These are phyloP conservation scores for Ginglymostoma cirratum DNA, from an alignment of 2,113 vertebrate species.

Conservation along the genomic window DNA sequence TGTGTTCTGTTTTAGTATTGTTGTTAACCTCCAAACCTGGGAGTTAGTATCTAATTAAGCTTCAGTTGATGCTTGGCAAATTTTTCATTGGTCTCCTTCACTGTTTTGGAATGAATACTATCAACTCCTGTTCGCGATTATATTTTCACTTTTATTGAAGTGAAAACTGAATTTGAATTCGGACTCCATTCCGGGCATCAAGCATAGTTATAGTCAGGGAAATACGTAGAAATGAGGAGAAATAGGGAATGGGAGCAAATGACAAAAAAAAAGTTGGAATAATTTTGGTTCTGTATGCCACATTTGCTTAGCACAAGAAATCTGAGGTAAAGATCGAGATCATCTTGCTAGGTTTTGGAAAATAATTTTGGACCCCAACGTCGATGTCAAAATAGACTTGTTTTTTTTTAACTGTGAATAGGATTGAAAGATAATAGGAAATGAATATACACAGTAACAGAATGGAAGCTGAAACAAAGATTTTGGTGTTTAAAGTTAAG, in stretches of 20 bases:
- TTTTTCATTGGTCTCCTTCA: not conserved
- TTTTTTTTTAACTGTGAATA: not conserved
- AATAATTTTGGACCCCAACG: too few species aligned
- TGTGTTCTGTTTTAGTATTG: not conserved
- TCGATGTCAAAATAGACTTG: too few species aligned
- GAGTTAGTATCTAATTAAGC: not conserved
- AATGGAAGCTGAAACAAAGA: not conserved
- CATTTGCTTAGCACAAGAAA: too few species aligned
- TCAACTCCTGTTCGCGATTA: not conserved
- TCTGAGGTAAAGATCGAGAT: too few species aligned
- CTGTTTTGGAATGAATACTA: not conserved
- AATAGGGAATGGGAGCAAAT: not conserved
- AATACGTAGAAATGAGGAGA: not conserved
- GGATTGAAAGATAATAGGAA: not conserved
- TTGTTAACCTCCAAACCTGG: not conserved
- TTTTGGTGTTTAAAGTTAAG: not conserved
- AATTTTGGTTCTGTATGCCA: too few species aligned
- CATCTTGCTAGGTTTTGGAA: too few species aligned
- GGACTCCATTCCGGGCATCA: not conserved
- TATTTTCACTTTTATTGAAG: not conserved
- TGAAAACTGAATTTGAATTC: too few species aligned
- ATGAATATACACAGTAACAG: not conserved
- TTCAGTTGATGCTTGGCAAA: not conserved
- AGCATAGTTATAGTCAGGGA: not conserved
- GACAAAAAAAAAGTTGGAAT: not conserved